Evolutionary conservation across 35 echinoderm and acorn worm species (phyloP), one percentile per base, ranked within the genome.

Genomic region (Apostichopus parvimensis): DNA sequence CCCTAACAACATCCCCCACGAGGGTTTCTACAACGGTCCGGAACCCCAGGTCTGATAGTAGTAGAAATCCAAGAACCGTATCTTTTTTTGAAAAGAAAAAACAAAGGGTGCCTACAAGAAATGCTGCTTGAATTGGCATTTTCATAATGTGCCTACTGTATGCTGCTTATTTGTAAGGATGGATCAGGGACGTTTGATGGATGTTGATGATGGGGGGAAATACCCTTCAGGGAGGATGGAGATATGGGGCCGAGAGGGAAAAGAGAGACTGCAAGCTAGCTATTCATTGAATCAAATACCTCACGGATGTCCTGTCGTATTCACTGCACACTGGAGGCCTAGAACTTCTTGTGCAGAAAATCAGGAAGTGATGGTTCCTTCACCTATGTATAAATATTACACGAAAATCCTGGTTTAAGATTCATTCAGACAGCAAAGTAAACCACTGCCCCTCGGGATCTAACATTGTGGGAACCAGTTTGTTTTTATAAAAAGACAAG

Each of bases 1-100:
- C 56, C 81, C 81, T 7, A 84, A 84, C 23, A 84, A 84, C 6
- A 84, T 84, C 53, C 81, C 81, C 5, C 81, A 84, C 10, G 81
- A 84, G 57, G 81, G 81, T 24, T 59, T 84, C 52, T 84, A 84
- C 22, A 59, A 84, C 58, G 81, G 81, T 6, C 17, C 17, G 1
- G 81, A 84, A 1, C 81, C 54, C 57, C 54, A 84, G 22, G 81
- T 25, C 6, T 84, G 54, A 84, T 58, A 58, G 6, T 61, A 8
- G 12, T 61, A 61, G 12, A 9, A 61, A 61, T 12, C 58, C 18
- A 82, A 61, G 20, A 17, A 25, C 57, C 0, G 53, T 18, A 8
- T 80, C 25, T 75, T 22, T 18, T 75, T n/a, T 18, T 22, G 14
- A 75, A 75, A 45, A 45, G 34, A 45, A 45, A 45, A 4, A 45